Conservation (phyloP, 2,113 vertebrate genomes). For the Equus przewalskii region DNA sequence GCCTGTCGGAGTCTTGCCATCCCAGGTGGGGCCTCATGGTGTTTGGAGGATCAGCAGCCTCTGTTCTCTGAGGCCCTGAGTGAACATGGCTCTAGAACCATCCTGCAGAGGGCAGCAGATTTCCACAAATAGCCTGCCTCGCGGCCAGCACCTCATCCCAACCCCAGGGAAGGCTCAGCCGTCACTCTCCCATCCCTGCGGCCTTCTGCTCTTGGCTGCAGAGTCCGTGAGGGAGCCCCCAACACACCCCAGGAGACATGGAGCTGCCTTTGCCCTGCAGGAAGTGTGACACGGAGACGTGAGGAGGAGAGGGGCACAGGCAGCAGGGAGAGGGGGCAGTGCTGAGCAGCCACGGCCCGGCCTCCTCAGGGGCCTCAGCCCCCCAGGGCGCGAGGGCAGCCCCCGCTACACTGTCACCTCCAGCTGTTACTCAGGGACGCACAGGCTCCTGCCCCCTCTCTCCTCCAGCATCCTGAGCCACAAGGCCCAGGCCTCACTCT, state of each 20-base stretch:
- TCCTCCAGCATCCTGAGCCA: fast-evolving
- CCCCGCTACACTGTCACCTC: fast-evolving
- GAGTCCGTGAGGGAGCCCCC: background rate
- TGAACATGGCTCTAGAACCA: background rate
- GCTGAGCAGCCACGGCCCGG: background rate
- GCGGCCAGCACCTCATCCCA: fast-evolving
- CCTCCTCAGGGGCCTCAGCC: background rate
- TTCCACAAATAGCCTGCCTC: background rate
- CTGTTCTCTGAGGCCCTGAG: background rate
- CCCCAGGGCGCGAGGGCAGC: background rate
- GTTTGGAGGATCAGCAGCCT: background rate
- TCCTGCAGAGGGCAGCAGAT: constrained; percentile 73
- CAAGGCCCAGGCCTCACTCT: background rate
- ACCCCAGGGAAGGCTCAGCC: fast-evolving
- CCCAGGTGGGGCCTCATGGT: background rate
- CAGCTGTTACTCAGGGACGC: background rate
- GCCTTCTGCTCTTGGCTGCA: fast-evolving
- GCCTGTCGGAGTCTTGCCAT: background rate
- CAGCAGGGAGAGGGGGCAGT: background rate
- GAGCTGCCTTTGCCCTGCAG: background rate
- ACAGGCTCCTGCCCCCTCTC: background rate
- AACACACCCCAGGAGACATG: background rate
- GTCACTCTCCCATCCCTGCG: fast-evolving
- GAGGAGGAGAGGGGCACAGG: background rate
- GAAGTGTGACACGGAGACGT: background rate